Evolutionary conservation across 2,113 vertebrate genomes (phyloP), one percentile per base, ranked within the genome.

Genomic region (Emberiza fucata): DNA sequence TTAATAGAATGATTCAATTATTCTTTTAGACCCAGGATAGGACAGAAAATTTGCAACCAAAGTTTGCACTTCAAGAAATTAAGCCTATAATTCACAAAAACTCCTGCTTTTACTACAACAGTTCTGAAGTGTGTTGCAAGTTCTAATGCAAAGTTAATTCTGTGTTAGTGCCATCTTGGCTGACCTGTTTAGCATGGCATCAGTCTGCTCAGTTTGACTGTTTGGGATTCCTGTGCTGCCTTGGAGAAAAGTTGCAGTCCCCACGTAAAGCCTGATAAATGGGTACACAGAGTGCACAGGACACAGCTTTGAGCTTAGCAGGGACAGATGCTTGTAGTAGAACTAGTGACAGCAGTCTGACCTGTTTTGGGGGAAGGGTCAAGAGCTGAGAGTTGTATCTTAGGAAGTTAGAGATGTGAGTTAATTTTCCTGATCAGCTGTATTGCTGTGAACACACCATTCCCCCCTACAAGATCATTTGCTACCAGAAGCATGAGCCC

Each of bases 221-320:
- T 53, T 86, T 21, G 45, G 64, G 28, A 65, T 84, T 73, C 29
- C 8, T 16, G 14, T 4, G 1, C 31, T 73, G 25, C 25, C 45
- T 65, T 66, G 47, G 42, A 59, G 71, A 57, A 72, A 21, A 19
- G 3, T n/a, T 2, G 1, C 35, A 37, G 23, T 45, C 23, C 10
- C 20, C 29, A 9, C 4, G 3, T 15, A 75, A 54, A 33, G 9
- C 54, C 27, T 1, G 2, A 64, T n/a, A 40, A 61, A 69, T 0
- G 0, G 8, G 12, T 31, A 8, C 0, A 0, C 2, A 6, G 37
- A 54, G 11, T 11, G 44, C 14, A 23, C 22, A 33, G 45, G 40
- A 23, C 1, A 3, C 33, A 57, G 31, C 31, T 80, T 57, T 1
- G 31, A 61, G 17, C 8, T 69, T 45, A 77, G 48, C 50, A 57